Evolutionary conservation across 1,140 invertebrate genomes (phyloP).

Genomic region (Trinorchestia longiramus): DNA sequence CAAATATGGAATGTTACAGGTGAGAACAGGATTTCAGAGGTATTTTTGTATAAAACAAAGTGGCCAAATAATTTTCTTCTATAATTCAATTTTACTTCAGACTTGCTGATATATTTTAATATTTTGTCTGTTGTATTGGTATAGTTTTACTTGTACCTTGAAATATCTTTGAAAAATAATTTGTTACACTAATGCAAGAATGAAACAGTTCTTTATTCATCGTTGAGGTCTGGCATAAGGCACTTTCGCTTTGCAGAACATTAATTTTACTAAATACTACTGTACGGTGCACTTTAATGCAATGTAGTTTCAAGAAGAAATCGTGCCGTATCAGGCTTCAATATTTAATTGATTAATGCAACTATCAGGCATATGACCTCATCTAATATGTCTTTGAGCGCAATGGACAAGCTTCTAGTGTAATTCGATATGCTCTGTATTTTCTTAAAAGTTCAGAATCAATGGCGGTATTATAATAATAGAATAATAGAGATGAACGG

Average conservation of each 20-base stretch:
- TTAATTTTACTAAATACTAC: neutral
- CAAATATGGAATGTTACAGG: constrained; percentile 93
- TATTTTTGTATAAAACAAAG: neutral
- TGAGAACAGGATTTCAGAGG: constrained; percentile 70
- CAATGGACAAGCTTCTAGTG: too few species aligned
- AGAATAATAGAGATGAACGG: too few species aligned
- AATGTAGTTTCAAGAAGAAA: neutral
- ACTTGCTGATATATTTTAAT: neutral
- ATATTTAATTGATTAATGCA: neutral
- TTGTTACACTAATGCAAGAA: neutral
- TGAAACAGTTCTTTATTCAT: neutral
- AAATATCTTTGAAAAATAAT: neutral
- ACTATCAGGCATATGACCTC: neutral
- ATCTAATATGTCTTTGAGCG: neutral
- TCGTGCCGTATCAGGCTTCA: neutral
- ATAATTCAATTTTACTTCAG: neutral
- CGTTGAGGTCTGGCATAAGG: neutral
- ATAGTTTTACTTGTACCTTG: neutral
- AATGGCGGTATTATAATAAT: too few species aligned
- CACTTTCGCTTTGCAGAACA: neutral
- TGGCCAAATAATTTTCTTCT: neutral
- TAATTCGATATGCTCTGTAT: too few species aligned
- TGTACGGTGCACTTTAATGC: neutral
- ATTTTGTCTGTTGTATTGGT: neutral
- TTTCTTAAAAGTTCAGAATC: too few species aligned